Percentiles rank a stretch among this genome's conserved stretches.
Evolutionary conservation across 2,888 invertebrate genomes (phyloP).

Genomic region (Hecatera dysodea): DNA sequence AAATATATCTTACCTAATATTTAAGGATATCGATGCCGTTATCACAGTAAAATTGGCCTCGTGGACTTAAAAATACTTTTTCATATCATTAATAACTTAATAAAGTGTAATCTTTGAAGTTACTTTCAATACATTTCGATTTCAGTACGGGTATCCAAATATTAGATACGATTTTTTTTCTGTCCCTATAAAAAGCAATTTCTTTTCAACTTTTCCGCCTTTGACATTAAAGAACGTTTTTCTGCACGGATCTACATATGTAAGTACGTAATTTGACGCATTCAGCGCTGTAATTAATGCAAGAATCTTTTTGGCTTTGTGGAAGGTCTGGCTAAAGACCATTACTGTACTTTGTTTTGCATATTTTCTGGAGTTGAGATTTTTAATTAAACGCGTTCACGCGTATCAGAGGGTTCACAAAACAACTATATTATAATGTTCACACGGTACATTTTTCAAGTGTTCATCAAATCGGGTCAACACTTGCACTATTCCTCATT

Average conservation of each 20-base stretch:
- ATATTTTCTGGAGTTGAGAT: background rate
- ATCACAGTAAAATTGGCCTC: background rate
- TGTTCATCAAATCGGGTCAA: too few relatives aligned
- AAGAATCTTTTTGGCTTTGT: constrained; percentile 22
- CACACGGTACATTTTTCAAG: background rate
- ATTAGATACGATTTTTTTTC: background rate
- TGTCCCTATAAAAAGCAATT: background rate
- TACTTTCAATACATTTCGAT: constrained; percentile 3
- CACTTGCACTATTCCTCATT: too few relatives aligned
- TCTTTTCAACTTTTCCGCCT: constrained; percentile 9
- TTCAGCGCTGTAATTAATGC: constrained; percentile 34
- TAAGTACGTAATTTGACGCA: constrained; percentile 21
- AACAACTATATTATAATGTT: background rate
- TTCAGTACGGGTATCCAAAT: background rate
- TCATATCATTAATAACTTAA: background rate
- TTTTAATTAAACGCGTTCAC: constrained; percentile 15
- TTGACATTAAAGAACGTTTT: constrained; percentile 19
- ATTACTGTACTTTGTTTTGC: constrained; percentile 17
- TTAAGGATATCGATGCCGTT: too few relatives aligned
- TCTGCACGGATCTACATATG: background rate
- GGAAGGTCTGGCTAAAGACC: background rate
- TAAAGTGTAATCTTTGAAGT: constrained; percentile 3
- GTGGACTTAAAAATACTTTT: background rate
- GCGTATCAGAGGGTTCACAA: background rate
- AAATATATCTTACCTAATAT: too few relatives aligned